These are phyloP conservation scores for Dioctria rufipes DNA, from an alignment of 2,888 invertebrate genomes.

Conservation along the genomic window DNA sequence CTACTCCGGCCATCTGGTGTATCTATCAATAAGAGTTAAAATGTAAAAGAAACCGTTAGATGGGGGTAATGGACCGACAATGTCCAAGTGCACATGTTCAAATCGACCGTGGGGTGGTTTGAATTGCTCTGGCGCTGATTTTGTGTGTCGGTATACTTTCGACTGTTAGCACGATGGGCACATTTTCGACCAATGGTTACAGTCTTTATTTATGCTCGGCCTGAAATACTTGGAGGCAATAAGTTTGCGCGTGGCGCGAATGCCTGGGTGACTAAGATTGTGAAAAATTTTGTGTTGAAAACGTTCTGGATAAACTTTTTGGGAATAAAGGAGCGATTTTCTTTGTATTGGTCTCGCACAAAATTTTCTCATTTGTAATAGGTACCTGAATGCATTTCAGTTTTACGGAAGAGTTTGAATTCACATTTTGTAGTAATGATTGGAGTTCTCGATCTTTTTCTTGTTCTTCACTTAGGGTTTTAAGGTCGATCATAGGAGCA, in stretches of 20 bases:
- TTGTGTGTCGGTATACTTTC: too few species aligned
- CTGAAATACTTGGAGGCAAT: too few species aligned
- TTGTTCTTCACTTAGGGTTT: not conserved
- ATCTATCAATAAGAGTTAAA: too few species aligned
- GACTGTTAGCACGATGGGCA: too few species aligned
- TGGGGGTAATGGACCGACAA: too few species aligned
- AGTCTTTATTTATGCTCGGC: too few species aligned
- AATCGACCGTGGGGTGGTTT: too few species aligned
- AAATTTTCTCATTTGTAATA: not conserved
- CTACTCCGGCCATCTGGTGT: too few species aligned
- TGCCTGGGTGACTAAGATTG: not conserved
- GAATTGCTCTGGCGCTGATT: too few species aligned
- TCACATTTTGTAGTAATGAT: not conserved
- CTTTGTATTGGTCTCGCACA: not conserved
- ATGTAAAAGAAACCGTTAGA: too few species aligned
- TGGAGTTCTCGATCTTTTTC: not conserved
- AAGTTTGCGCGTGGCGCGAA: not conserved
- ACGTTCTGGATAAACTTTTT: not conserved
- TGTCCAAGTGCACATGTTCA: too few species aligned
- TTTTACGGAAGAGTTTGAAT: not conserved
- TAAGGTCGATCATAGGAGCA: not conserved
- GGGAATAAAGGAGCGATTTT: not conserved
- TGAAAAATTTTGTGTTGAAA: not conserved
- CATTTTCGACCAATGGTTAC: too few species aligned
- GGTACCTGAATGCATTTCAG: not conserved